Percentiles rank a stretch among this genome's conserved stretches.
These are phyloP conservation scores for Syndactyla subalaris DNA, from an alignment of 2,797 vertebrate genomes.

Conservation along the genomic window DNA sequence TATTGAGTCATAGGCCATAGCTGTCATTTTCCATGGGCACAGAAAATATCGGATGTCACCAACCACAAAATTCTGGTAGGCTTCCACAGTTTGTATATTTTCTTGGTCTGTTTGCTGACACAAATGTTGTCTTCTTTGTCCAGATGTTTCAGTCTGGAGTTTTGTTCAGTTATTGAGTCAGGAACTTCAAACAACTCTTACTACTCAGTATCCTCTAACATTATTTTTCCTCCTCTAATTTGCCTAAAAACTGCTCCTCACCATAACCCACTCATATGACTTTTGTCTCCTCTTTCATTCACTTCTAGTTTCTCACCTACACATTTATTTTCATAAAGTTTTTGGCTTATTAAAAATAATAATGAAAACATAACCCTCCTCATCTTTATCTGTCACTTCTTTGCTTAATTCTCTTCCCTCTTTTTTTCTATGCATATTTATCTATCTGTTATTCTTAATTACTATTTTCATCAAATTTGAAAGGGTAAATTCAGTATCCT, in stretches of 20 bases:
- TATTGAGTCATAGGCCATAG: neutral
- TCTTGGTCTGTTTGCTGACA: neutral
- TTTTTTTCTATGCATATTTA: neutral
- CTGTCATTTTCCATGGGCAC: neutral
- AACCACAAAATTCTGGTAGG: neutral
- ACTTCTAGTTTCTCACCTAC: neutral
- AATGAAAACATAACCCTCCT: neutral
- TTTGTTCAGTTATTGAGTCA: neutral
- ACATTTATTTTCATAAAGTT: neutral
- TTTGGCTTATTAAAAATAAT: neutral
- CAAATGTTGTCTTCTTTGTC: neutral
- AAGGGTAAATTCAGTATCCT: neutral
- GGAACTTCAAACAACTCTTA: neutral
- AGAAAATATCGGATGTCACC: neutral
- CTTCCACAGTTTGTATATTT: neutral
- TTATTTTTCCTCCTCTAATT: neutral
- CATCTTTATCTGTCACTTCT: neutral
- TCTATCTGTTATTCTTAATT: neutral
- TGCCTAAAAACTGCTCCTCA: neutral
- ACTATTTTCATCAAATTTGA: neutral
- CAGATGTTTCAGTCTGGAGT: neutral
- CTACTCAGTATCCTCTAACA: neutral
- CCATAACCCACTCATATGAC: rapidly evolving
- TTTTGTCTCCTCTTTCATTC: neutral
- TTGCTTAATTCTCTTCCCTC: neutral